phyloP scores from a whole-genome alignment of 1,140 invertebrate genomes.

The Lordiphosa mommai region DNA sequence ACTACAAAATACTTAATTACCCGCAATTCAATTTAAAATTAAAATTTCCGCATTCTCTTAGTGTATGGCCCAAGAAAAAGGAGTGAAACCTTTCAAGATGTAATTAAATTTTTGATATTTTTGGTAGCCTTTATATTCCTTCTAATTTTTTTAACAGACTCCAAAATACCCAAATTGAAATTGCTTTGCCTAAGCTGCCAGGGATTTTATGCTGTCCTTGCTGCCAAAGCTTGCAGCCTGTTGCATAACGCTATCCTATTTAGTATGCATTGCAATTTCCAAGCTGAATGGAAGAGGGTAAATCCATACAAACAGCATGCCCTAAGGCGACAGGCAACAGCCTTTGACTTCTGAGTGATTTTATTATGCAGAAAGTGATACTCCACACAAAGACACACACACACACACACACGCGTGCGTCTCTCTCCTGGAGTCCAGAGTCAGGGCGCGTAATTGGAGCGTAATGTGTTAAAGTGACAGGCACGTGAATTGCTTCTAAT shows the following conservation, averaged over 20 bases:
- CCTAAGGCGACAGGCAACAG: constrained; percentile 40
- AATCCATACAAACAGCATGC: constrained; percentile 23
- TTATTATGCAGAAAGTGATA: constrained; percentile 69
- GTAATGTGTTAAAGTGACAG: constrained; percentile 74
- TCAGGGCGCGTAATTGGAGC: constrained; percentile 61
- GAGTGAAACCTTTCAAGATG: constrained; percentile 53
- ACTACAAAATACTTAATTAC: too few species aligned
- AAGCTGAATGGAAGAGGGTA: constrained; percentile 25
- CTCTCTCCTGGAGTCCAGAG: neutral
- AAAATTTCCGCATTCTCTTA: neutral
- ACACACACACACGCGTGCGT: neutral
- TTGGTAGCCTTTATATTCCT: neutral
- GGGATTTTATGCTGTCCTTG: constrained; percentile 20
- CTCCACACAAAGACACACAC: constrained; percentile 13
- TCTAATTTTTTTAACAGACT: constrained; percentile 6
- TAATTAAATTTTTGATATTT: constrained; percentile 59
- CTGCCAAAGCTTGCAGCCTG: constrained; percentile 19
- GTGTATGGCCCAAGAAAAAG: constrained; percentile 7
- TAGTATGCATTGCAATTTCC: constrained; percentile 71
- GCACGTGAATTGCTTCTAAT: constrained; percentile 69
- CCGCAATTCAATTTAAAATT: too few species aligned
- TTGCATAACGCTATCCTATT: constrained; percentile 45
- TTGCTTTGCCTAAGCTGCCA: constrained; percentile 12
- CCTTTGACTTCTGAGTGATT: constrained; percentile 34
- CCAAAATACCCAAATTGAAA: neutral